Evolutionary conservation across 2,113 vertebrate species (phyloP), one percentile per base, ranked within the genome.

Genomic region (Cathartes aura): DNA sequence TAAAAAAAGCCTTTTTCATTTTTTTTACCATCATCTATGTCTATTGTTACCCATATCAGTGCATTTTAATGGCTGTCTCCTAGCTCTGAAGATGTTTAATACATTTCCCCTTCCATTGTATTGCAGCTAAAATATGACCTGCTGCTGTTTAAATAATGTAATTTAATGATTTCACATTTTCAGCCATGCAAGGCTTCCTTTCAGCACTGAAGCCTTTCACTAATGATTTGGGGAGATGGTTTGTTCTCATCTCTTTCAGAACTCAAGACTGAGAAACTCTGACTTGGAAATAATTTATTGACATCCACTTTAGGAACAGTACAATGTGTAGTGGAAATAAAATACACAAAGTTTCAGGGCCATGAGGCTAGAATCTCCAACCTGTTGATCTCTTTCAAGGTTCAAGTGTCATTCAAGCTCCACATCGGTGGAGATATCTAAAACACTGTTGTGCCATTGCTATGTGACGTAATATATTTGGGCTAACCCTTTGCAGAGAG

Each of bases 121-220:
- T 58, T 76, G 16, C 47, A 94, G 52, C 85, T 94, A 93, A 96
- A 97, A 95, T 94, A 96, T 48, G 89, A 94, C 64, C 59, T 72
- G 63, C 72, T 1, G 8, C 67, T 78, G 60, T 80, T 97, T 89
- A 96, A 92, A 94, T 92, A 95, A 93, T 70, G 87, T 91, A 67
- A 97, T 95, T 78, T 96, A 95, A 95, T 87, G 84, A 96, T 94
- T 89, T 93, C 87, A 76, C 86, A 53, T 93, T 97, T 95, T 94
- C 82, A 93, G 68, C 66, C 48, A 70, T 17, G 58, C 60, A 91
- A 90, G 53, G 43, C 19, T 91, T 94, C 66, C 45, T 93, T 95
- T 93, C 70, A 90, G 79, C 79, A 78, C 43, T 76, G 60, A 92
- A 96, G 67, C 20, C 76, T 91, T 95, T 82, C 79, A 81, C 58